phyloP scores from a whole-genome alignment of 2,113 vertebrate genomes.

The human (Homo sapiens) region DNA sequence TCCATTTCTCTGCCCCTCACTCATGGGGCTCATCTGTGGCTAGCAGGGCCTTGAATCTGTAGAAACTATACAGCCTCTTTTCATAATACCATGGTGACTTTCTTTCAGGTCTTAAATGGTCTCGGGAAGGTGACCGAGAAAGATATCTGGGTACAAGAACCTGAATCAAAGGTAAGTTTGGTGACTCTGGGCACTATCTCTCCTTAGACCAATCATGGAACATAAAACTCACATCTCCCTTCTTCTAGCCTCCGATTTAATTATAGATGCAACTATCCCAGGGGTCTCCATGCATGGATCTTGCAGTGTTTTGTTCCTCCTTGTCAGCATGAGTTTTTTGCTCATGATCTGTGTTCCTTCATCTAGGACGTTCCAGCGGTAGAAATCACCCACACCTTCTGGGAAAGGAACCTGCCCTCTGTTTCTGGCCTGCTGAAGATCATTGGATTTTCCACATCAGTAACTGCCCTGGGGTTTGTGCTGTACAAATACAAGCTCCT shows the following conservation, averaged over 20 bases:
- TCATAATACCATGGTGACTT: conserved; percentile 35
- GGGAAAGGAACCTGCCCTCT: conserved; percentile 93
- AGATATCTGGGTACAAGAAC: conserved; percentile 92
- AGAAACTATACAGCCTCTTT: background rate
- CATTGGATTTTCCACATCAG: conserved; percentile 83
- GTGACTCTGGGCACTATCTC: background rate
- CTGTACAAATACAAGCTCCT: conserved; percentile 88
- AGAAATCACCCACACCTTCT: conserved; percentile 90
- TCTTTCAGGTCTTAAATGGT: conserved; percentile 87
- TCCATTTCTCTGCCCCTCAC: background rate
- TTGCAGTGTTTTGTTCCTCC: background rate
- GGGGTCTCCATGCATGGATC: background rate
- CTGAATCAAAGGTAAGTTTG: conserved; percentile 86
- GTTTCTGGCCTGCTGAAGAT: conserved; percentile 89
- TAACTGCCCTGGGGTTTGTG: conserved; percentile 81
- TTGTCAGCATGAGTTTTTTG: background rate
- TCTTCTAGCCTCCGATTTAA: background rate
- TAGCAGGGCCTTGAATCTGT: background rate
- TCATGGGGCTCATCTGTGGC: background rate
- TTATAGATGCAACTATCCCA: background rate
- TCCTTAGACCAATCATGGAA: background rate
- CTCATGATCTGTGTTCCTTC: conserved; percentile 59
- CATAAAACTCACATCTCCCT: background rate
- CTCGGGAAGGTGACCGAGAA: conserved; percentile 89
- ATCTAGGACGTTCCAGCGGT: conserved; percentile 90